phyloP scores from a whole-genome alignment of 2,113 vertebrate genomes.

The Oncorhynchus tshawytscha region DNA sequence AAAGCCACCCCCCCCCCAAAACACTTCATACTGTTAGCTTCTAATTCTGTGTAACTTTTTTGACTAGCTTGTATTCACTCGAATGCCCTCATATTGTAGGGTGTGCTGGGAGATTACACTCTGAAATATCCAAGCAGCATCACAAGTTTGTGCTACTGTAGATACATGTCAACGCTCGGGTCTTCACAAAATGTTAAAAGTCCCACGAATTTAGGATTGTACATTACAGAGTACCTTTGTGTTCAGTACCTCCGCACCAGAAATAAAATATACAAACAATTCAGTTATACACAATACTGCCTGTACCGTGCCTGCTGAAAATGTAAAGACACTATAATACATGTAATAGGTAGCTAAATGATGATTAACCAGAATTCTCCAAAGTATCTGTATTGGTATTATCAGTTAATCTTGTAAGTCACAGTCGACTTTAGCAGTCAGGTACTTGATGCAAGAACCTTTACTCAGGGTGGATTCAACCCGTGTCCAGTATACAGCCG shows the following conservation, averaged over 20 bases:
- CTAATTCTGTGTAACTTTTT: constrained; percentile 1
- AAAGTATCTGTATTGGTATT: constrained; percentile 33
- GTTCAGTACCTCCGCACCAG: constrained; percentile 66
- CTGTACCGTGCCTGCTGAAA: constrained; percentile 79
- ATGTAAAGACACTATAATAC: constrained; percentile 76
- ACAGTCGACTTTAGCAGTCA: constrained; percentile 73
- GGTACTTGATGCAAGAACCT: constrained; percentile 36
- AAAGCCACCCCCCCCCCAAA: constrained; percentile 48
- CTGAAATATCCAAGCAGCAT: constrained; percentile 59
- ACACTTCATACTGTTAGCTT: constrained; percentile 20
- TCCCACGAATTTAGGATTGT: constrained; percentile 69
- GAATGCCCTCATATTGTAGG: constrained; percentile 55
- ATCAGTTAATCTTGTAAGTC: constrained; percentile 78
- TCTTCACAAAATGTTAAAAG: constrained; percentile 31
- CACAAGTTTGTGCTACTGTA: constrained; percentile 67
- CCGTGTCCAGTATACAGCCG: no score
- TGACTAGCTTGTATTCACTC: constrained; percentile 56
- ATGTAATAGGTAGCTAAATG: neutral
- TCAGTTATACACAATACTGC: constrained; percentile 73
- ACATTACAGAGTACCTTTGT: constrained; percentile 68
- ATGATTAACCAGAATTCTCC: no score
- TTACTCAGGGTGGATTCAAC: no score
- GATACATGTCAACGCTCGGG: constrained; percentile 58
- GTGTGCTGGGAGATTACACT: constrained; percentile 35
- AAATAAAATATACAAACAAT: constrained; percentile 71